Conservation (phyloP, 2,888 invertebrate genomes). For the Mycalesis mineus region DNA sequence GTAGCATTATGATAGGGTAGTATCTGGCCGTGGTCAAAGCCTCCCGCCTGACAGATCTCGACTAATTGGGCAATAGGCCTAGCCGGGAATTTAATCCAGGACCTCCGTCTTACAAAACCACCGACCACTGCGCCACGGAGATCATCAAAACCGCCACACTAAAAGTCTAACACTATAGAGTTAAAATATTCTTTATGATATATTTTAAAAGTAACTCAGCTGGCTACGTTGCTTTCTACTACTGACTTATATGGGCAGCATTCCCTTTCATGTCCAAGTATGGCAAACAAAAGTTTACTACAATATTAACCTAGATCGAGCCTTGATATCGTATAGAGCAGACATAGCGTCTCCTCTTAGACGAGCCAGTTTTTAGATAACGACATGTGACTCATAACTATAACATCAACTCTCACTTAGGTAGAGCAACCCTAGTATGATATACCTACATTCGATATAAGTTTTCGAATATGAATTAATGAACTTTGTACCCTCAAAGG, state of each 20-base stretch:
- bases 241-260: background rate
- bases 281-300: constrained; percentile 2
- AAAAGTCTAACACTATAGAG: no score
- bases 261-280: background rate
- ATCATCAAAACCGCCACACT: no score
- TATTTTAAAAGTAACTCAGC: background rate
- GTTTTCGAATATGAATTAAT: background rate
- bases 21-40: no score
- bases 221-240: background rate
- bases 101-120: no score
- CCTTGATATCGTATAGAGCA: background rate
- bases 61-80: no score
- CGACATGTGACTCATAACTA: background rate
- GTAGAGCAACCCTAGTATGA: background rate
- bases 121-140: no score
- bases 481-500: no score
- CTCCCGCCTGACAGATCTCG: no score
- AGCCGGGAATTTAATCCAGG: no score
- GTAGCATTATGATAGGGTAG: no score
- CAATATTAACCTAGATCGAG: constrained; percentile 9
- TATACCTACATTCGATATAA: background rate
- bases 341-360: constrained; percentile 1
- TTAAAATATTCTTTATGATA: background rate
- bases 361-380: background rate
- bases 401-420: background rate